phyloP scores from a whole-genome alignment of 2,113 vertebrate species.

The Nipponia nippon region DNA sequence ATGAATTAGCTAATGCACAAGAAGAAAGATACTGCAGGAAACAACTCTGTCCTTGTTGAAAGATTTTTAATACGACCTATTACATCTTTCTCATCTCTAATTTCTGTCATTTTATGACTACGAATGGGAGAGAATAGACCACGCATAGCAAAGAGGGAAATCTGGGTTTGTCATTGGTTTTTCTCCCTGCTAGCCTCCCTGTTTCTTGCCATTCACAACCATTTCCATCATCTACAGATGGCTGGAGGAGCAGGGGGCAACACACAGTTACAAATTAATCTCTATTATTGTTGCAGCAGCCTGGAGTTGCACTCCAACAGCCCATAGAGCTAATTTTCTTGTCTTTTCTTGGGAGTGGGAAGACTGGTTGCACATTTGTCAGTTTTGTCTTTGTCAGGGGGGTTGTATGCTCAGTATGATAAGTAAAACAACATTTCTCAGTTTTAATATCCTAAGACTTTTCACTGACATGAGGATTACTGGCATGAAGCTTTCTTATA shows the following conservation, averaged over 20 bases:
- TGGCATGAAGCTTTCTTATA: background rate
- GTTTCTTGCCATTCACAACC: background rate
- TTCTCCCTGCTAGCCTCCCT: background rate
- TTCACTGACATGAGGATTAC: background rate
- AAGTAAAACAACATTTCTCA: background rate
- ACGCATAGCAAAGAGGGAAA: background rate
- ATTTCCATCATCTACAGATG: background rate
- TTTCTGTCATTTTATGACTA: background rate
- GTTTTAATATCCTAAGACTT: background rate
- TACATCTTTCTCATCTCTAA: background rate
- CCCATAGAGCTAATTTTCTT: background rate
- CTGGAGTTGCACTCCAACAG: background rate
- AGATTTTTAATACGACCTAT: background rate
- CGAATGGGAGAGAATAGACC: background rate
- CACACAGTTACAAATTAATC: background rate
- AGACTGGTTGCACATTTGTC: background rate
- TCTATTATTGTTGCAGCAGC: background rate
- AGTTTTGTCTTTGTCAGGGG: background rate
- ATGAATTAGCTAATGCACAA: background rate
- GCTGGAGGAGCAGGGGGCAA: constrained; percentile 3
- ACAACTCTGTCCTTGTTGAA: background rate
- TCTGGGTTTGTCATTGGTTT: background rate
- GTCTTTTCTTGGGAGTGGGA: background rate
- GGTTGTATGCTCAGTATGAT: background rate
- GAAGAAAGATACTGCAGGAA: background rate